phyloP scores from a whole-genome alignment of 2,113 vertebrate species.

The Scomber japonicus region DNA sequence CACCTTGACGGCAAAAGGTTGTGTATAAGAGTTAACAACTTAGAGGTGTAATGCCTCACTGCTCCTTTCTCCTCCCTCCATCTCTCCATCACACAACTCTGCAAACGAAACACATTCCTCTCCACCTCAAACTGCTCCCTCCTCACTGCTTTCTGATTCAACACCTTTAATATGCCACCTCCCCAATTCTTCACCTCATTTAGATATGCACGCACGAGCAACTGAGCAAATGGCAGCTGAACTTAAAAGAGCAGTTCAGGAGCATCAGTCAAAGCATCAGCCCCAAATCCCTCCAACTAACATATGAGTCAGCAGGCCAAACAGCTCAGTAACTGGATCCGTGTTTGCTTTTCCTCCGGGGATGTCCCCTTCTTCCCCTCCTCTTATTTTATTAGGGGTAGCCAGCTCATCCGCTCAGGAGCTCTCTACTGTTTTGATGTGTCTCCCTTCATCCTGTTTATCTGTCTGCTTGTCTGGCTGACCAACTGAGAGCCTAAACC shows the following conservation, averaged over 20 bases:
- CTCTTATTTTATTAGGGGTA: constrained; percentile 42
- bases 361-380: constrained; percentile 38
- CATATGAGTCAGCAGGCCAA: constrained; percentile 51
- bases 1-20: constrained; percentile 82
- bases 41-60: constrained; percentile 61
- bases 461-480: constrained; percentile 73
- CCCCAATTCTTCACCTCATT: constrained; percentile 40
- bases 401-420: constrained; percentile 54
- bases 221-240: constrained; percentile 61
- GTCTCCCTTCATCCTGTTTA: constrained; percentile 73
- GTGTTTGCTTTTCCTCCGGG: constrained; percentile 71
- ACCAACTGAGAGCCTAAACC: constrained; percentile 51
- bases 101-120: constrained; percentile 76
- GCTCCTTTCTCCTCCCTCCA: constrained; percentile 47
- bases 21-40: constrained; percentile 76
- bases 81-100: constrained; percentile 59
- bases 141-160: constrained; percentile 39
- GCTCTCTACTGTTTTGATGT: constrained; percentile 67
- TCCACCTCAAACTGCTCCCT: constrained; percentile 4
- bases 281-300: constrained; percentile 51
- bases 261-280: constrained; percentile 40
- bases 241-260: constrained; percentile 47
- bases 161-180: constrained; percentile 41
- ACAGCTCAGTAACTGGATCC: constrained; percentile 63
- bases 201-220: constrained; percentile 30